These are phyloP conservation scores for Catharus bicknelli DNA, from an alignment of 2,113 vertebrate genomes.

Conservation along the genomic window DNA sequence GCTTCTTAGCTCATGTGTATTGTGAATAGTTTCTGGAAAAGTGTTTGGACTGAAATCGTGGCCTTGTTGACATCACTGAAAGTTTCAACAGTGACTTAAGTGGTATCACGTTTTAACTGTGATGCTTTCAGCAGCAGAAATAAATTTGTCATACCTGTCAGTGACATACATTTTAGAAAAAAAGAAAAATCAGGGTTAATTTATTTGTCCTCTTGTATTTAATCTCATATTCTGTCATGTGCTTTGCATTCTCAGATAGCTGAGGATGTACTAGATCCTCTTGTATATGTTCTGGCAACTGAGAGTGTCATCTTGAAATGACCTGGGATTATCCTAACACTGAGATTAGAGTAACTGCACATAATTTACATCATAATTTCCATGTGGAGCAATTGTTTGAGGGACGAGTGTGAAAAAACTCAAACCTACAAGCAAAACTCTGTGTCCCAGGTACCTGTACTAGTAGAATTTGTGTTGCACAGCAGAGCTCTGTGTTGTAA, in stretches of 20 bases:
- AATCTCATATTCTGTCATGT: background rate
- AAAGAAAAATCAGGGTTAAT: background rate
- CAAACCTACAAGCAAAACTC: background rate
- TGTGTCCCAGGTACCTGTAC: accelerated
- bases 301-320: background rate
- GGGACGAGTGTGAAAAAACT: background rate
- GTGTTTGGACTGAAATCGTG: background rate
- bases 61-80: background rate
- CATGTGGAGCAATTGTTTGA: background rate
- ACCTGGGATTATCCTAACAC: background rate
- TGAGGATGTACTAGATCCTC: background rate
- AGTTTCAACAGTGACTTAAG: background rate
- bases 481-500: background rate
- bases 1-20: background rate
- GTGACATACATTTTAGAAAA: background rate
- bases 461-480: background rate
- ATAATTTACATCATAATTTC: background rate
- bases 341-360: background rate
- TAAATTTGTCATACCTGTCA: background rate
- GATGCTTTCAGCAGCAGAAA: background rate
- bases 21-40: background rate
- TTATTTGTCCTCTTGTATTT: background rate
- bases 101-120: background rate
- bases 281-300: background rate
- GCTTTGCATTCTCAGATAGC: background rate